Conservation (phyloP, 2,888 invertebrate species). For the Drosophila neutralis region DNA sequence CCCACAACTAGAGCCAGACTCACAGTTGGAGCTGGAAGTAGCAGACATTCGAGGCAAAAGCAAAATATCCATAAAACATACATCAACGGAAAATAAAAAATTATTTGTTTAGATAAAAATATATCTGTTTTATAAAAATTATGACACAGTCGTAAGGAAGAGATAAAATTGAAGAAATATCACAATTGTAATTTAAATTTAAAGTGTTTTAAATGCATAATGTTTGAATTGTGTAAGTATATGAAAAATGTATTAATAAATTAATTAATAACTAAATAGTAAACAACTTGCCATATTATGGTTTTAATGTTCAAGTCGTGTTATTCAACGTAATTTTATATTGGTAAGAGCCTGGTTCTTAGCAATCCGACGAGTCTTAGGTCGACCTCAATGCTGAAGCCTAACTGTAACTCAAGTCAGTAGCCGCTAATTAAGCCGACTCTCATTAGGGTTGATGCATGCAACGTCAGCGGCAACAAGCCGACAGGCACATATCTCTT, state of each 20-base stretch:
- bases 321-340: too few relatives aligned
- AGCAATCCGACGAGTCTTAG: neutral
- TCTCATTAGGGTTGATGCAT: constrained; percentile 60
- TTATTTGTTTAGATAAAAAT: constrained; percentile 30
- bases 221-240: neutral
- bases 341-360: neutral
- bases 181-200: constrained; percentile 22
- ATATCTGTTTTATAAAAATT: constrained; percentile 30
- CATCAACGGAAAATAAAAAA: constrained; percentile 16
- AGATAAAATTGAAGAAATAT: constrained; percentile 8
- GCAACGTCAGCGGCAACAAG: constrained; percentile 45
- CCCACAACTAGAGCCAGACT: neutral
- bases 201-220: constrained; percentile 28
- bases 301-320: neutral
- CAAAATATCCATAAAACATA: constrained; percentile 62
- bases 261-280: neutral
- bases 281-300: neutral
- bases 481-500: constrained; percentile 45
- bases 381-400: constrained; percentile 16
- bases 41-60: constrained; percentile 53
- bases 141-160: constrained; percentile 24
- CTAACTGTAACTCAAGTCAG: constrained; percentile 56
- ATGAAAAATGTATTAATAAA: neutral
- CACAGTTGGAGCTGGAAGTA: constrained; percentile 32
- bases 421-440: constrained; percentile 58